Evolutionary conservation across 2,888 invertebrate species (phyloP), one percentile per base, ranked within the genome.

Genomic region (Lissocephala sabroskyi): DNA sequence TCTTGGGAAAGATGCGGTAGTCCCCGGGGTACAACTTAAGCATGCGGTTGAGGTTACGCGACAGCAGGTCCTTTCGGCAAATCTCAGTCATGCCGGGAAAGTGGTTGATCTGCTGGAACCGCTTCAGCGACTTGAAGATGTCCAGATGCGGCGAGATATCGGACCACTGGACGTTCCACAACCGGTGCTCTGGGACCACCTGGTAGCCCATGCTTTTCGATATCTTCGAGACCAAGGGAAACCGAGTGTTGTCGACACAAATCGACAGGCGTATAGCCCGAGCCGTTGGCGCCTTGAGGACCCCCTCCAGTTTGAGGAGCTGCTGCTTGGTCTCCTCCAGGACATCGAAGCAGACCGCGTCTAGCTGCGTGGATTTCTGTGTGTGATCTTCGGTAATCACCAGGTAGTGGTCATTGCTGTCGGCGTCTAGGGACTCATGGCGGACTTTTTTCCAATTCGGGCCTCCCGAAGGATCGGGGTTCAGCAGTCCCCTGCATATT

Each of bases 61-160:
- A 95, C 19, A 97, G 85, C 45, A 95, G 86, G 86, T 96, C 96
- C 84, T 96, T 96, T 56, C 96, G 87, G 85, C 93, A 94, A 57
- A 94, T 92, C 82, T 94, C 94, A 62, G 89, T 87, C 93, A 94
- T 94, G 45, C 94, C 94, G 1, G 96, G 95, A 80, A 96, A 96
- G 85, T 96, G 96, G 83, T 97, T 97, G 60, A 96, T 93, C 80
- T 94, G 92, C 86, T 96, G 92, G 83, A 92, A 96, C 55, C 94
- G 87, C 83, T 94, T 95, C 95, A 96, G 94, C 67, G 93, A 92
- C 82, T 95, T 95, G 37, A 93, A 93, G 43, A 93, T 85, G 74
- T 95, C 95, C 2, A 94, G 88, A 10, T 94, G 92, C 13, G 96
- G 91, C 55, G 93, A 91, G 79, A 91, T 88, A 81, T 96, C 96